Base-by-base conservation (phyloP, 1,140 invertebrate genomes). In the Gryllus bimaculatus region DNA sequence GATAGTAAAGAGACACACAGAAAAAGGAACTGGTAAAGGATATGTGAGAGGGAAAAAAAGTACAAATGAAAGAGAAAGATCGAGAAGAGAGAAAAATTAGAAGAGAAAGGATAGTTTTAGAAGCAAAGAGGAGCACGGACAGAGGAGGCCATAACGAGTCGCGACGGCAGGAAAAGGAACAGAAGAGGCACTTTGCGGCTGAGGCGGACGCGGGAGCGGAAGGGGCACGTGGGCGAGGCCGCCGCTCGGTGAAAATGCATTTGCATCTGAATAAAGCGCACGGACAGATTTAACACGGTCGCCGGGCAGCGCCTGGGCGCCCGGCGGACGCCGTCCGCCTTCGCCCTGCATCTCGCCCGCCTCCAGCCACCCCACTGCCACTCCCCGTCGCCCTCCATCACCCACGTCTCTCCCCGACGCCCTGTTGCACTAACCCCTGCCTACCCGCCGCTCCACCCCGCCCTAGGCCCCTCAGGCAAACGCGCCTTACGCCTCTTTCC, bases 251-350 rank as follows among this genome's bases (percentile, higher is more conserved):
- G 54, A 66, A 66, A 66, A 18, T 66, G 54, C 54, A 66, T 66
- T 66, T 66, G 54, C 54, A 66, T 66, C 54, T 66, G 54, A 66
- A 66, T 66, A 66, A 66, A 66, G 54, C 54, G 54, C 54, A 18
- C 10, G 18, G 54, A 66, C 54, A 66, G 54, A 66, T 66, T 66
- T 66, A 66, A 66, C 54, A 7, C 54, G 54, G 54, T 66, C 54
- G 54, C 10, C 18, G 54, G 54, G 26, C 26, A 39, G 26, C 26
- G 26, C 26, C 26, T 39, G 26, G 26, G 26, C 26, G 26, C 26
- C 1, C 26, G 5, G 26, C 26, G 1, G 26, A 39, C 26, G 26
- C 26, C 26, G 26, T 39, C 26, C 26, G 26, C 26, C 26, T 39
- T 39, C 26, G 26, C 26, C 26, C 26, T 39, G 26, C 26, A n/a